phyloP scores from a whole-genome alignment of 23 tunicate genomes.

The Halocynthia aurantium region DNA sequence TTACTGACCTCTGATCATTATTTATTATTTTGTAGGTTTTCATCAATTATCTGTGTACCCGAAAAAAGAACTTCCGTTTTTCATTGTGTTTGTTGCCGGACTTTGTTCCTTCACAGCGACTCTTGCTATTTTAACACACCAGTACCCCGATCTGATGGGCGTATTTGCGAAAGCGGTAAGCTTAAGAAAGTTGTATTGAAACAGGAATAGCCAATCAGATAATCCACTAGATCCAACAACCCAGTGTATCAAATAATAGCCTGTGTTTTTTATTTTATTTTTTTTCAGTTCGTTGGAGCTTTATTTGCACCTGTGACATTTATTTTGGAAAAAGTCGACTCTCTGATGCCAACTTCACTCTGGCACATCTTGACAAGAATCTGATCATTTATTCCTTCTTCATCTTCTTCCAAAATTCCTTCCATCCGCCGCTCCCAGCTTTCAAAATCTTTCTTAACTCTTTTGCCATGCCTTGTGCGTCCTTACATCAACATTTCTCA shows the following conservation, averaged over 20 bases:
- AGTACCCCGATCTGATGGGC: slow-evolving; percentile 59
- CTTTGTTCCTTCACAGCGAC: slow-evolving; percentile 68
- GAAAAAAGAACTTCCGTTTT: slow-evolving; percentile 86
- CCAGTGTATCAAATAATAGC: too few relatives aligned
- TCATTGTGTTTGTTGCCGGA: slow-evolving; percentile 79
- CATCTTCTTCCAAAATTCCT: too few relatives aligned
- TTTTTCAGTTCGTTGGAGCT: slow-evolving; percentile 33
- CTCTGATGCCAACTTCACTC: slow-evolving; percentile 61
- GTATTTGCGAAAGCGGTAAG: slow-evolving; percentile 27
- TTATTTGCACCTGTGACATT: slow-evolving; percentile 40
- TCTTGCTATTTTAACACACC: slow-evolving; percentile 82
- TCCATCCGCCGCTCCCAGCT: too few relatives aligned
- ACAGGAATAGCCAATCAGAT: background rate
- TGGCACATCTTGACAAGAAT: slow-evolving; percentile 69
- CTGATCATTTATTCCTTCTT: background rate
- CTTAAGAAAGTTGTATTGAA: slow-evolving; percentile 20
- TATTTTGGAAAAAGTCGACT: slow-evolving; percentile 52
- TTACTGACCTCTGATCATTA: background rate
- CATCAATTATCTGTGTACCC: slow-evolving; percentile 92
- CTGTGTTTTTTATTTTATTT: background rate
- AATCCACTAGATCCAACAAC: too few relatives aligned
- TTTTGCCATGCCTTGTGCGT: too few relatives aligned
- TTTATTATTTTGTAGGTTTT: slow-evolving; percentile 34
- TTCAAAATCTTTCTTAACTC: too few relatives aligned
- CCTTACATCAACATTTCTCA: too few relatives aligned